A percentile compares a stretch with the other conserved stretches of the same genome.
phyloP scores from a whole-genome alignment of 1,140 invertebrate species.

The Adelges cooleyi region DNA sequence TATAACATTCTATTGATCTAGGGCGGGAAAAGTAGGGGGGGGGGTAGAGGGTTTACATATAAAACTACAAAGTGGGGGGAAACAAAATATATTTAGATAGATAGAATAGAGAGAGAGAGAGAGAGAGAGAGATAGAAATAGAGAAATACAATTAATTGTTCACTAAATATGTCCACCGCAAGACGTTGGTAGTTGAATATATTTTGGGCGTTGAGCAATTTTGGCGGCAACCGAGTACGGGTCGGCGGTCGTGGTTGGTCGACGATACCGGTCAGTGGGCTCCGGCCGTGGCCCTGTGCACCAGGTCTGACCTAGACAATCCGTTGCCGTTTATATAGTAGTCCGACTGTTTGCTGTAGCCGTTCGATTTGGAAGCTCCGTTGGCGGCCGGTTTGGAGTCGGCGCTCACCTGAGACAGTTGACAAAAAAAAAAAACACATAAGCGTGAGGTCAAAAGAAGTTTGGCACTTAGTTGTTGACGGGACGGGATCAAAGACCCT shows the following conservation, averaged over 20 bases:
- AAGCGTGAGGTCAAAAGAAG: no score
- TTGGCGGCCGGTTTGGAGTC: not conserved
- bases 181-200: not conserved
- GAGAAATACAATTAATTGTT: not conserved
- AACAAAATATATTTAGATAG: not conserved
- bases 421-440: no score
- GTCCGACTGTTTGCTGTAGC: constrained; percentile 33
- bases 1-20: no score
- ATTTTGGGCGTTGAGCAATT: constrained; percentile 25
- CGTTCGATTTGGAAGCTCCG: constrained; percentile 30
- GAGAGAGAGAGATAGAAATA: not conserved
- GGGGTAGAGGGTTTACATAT: no score
- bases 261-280: not conserved
- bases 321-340: constrained; percentile 32
- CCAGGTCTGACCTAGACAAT: constrained; percentile 31
- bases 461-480: no score
- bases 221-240: not conserved
- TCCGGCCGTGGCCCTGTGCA: constrained; percentile 29
- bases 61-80: not conserved
- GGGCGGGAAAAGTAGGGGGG: no score
- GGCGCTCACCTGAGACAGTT: not conserved
- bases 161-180: not conserved
- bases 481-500: no score
- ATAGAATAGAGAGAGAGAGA: not conserved
- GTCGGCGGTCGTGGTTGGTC: not conserved